Base-by-base conservation (phyloP, 2,797 vertebrate species). In the Chrosomus eos region DNA sequence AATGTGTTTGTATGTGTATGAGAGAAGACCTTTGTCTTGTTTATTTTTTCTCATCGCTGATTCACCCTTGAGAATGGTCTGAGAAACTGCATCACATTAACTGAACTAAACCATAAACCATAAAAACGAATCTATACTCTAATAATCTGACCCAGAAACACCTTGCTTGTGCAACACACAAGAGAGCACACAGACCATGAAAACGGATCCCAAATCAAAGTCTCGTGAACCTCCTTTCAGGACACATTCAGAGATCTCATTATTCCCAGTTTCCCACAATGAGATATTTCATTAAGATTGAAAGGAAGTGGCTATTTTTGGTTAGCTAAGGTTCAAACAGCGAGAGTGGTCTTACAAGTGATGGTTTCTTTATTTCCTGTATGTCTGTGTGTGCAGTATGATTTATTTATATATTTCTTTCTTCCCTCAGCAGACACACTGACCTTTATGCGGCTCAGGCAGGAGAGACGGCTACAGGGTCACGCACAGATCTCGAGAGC, bases 371-470 rank as follows among this genome's bases (percentile, higher is more conserved):
- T 62, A 72, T 45, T 80, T 64, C n/a, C 36, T 82, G 48, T 78
- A 28, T 51, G 31, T 79, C 38, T 83, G 73, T 77, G 71, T 60
- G 72, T 75, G 70, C 43, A 16, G 71, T 81, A 31, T 58, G 18
- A 76, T 76, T 70, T 77, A 74, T 81, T 80, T 85, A 51, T 53
- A 40, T n/a, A 43, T 77, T 68, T 84, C 26, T 79, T 78, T 79
- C 76, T 66, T 67, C 67, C 67, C 62, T 78, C 68, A 82, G 78
- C 45, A 88, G 66, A 86, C 68, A 79, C 68, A 33, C 81, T 89
- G 84, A 89, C 81, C 84, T 86, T 87, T 89, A 79, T 82, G 60
- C 51, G 38, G 83, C 66, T 87, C 38, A 45, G 62, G 48, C 33
- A 67, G 79, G 11, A 68, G 43, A 74, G 70, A 73, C 0, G 0